A percentile compares a stretch with the other conserved stretches of the same genome.
Evolutionary conservation across 2,113 vertebrate species (phyloP).

Genomic region (human (Homo sapiens)): GRCh38 chr20:46045001-46045500

Average conservation of each 20-base stretch:
- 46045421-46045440: background rate
- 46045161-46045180: background rate
- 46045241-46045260: background rate
- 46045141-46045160: conserved; percentile 80
- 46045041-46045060: conserved; percentile 98
- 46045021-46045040: conserved; percentile 98
- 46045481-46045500: background rate
- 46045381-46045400: background rate
- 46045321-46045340: background rate
- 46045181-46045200: background rate
- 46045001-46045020: conserved; percentile 96
- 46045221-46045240: background rate
- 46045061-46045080: conserved; percentile 96
- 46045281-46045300: background rate
- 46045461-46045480: background rate
- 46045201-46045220: background rate
- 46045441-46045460: background rate
- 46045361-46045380: background rate
- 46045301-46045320: background rate
- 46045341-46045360: background rate
- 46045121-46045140: conserved; percentile 96
- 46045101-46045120: conserved; percentile 95
- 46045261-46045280: background rate
- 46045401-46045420: background rate
- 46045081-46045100: conserved; percentile 96